Evolutionary conservation across 2,797 vertebrate species (phyloP).

Genomic region (Yasuhikotakia modesta): DNA sequence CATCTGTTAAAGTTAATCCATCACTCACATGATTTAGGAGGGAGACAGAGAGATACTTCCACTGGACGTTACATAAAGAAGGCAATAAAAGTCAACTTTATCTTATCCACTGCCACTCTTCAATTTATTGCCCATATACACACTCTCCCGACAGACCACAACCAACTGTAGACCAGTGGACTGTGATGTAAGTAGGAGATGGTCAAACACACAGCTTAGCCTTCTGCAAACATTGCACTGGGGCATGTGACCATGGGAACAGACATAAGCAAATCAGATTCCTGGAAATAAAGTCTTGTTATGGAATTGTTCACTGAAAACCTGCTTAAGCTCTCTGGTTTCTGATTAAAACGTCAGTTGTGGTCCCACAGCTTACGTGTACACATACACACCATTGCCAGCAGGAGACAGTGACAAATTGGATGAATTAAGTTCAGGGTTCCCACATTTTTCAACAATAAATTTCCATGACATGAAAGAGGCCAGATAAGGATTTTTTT

Average conservation of each 20-base stretch:
- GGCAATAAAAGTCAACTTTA: background rate
- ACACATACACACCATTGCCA: background rate
- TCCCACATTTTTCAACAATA: background rate
- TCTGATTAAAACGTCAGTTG: conserved; percentile 32
- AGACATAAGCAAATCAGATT: conserved; percentile 49
- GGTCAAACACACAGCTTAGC: conserved; percentile 68
- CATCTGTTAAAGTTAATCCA: background rate
- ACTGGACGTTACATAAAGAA: background rate
- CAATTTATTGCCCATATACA: conserved; percentile 22
- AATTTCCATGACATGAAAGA: background rate
- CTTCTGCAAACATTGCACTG: conserved; percentile 76
- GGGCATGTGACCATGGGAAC: conserved; percentile 74
- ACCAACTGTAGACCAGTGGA: conserved; percentile 9
- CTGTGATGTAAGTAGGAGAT: conserved; percentile 46
- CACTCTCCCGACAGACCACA: conserved; percentile 30
- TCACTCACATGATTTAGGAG: background rate
- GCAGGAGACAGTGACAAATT: background rate
- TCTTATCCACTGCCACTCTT: background rate
- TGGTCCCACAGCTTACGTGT: conserved; percentile 20
- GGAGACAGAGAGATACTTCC: background rate
- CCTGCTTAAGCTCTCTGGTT: conserved; percentile 44
- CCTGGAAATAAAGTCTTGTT: conserved; percentile 33
- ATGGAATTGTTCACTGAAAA: conserved; percentile 20
- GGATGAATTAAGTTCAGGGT: background rate
- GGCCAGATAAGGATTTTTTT: background rate